Evolutionary conservation across 2,797 vertebrate species (phyloP).

Genomic region (Decapterus maruadsi): DNA sequence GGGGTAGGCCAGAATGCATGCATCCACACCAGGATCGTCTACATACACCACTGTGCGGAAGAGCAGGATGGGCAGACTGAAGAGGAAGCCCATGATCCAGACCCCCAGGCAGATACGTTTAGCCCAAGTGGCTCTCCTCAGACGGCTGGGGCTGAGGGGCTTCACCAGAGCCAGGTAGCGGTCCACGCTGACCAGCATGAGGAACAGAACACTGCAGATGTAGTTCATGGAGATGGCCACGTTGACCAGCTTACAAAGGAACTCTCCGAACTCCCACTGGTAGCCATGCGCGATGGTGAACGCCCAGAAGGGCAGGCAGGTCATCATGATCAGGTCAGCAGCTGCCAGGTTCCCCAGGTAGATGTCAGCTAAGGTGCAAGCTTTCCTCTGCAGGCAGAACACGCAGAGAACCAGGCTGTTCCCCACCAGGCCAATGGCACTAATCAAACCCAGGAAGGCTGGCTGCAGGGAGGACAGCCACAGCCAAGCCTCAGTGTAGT

Average conservation of each 20-base stretch:
- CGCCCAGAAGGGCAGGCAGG: conserved; percentile 91
- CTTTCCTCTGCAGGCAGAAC: conserved; percentile 87
- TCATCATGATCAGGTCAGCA: conserved; percentile 88
- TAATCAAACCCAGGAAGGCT: conserved; percentile 86
- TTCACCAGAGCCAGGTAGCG: conserved; percentile 91
- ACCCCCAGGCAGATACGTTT: conserved; percentile 86
- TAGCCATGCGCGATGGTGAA: conserved; percentile 83
- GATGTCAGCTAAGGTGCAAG: conserved; percentile 89
- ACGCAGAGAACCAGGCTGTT: conserved; percentile 89
- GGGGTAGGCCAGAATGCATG: conserved; percentile 84
- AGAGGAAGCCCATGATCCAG: conserved; percentile 84
- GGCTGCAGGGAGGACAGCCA: conserved; percentile 85
- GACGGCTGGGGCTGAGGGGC: conserved; percentile 85
- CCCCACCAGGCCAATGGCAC: conserved; percentile 83
- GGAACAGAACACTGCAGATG: conserved; percentile 89
- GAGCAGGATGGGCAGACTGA: conserved; percentile 84
- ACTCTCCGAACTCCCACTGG: conserved; percentile 88
- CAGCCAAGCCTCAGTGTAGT: conserved; percentile 63
- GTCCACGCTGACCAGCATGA: conserved; percentile 90
- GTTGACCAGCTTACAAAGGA: conserved; percentile 88
- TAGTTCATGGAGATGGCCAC: conserved; percentile 86
- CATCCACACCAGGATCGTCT: conserved; percentile 41
- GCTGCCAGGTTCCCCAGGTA: conserved; percentile 90
- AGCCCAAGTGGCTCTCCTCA: conserved; percentile 83
- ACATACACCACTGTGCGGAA: conserved; percentile 80